These are phyloP conservation scores for Aleiodes testaceus DNA, from an alignment of 2,888 invertebrate genomes.

Conservation along the genomic window DNA sequence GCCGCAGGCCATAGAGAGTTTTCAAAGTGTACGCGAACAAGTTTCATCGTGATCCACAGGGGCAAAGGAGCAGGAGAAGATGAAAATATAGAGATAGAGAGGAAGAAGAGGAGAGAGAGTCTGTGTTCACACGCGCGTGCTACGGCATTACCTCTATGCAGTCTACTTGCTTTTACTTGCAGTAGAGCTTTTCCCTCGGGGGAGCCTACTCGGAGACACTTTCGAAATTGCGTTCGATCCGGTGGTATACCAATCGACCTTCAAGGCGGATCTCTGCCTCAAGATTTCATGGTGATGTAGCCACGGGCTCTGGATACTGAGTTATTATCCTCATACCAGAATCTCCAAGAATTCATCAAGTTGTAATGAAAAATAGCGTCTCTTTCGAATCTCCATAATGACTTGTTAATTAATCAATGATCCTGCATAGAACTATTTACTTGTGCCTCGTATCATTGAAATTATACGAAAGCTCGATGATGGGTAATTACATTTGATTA, in stretches of 20 bases:
- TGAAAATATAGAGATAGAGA: constrained; percentile 22
- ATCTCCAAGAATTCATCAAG: not conserved
- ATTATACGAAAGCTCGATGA: constrained; percentile 23
- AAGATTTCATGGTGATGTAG: constrained; percentile 11
- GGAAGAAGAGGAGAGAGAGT: not conserved
- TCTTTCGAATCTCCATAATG: too few species aligned
- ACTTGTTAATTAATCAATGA: not conserved
- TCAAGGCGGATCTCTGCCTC: constrained; percentile 50
- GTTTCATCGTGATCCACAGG: constrained; percentile 30
- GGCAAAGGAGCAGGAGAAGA: constrained; percentile 14
- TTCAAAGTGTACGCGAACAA: constrained; percentile 28
- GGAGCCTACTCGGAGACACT: constrained; percentile 60
- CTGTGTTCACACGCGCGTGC: constrained; percentile 31
- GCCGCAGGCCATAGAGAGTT: constrained; percentile 45
- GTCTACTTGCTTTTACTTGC: constrained; percentile 32
- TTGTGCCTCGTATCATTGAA: not conserved
- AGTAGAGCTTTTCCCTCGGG: constrained; percentile 60
- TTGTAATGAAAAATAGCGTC: too few species aligned
- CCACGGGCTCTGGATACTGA: not conserved
- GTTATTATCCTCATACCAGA: not conserved
- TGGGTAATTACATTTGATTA: constrained; percentile 23
- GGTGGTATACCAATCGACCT: constrained; percentile 42
- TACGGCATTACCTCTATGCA: constrained; percentile 33
- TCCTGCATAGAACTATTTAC: not conserved
- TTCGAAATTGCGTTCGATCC: constrained; percentile 67